Evolutionary conservation across 2,888 invertebrate species (phyloP).

Genomic region (Nesidiocoris tenuis): DNA sequence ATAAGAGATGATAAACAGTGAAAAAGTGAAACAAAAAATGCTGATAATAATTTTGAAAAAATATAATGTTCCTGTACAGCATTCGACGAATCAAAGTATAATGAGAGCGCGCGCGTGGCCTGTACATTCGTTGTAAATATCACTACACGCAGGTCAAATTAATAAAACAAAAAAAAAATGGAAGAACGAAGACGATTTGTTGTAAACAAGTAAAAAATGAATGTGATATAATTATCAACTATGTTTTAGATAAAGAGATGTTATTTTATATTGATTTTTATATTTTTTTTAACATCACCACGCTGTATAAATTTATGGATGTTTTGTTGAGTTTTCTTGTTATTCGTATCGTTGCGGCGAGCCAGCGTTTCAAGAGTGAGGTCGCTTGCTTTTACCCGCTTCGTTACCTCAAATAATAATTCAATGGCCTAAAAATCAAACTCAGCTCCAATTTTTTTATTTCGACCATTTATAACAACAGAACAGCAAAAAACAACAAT

Average conservation of each 20-base stretch:
- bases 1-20: slow-evolving; percentile 46
- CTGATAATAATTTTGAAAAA: slow-evolving; percentile 46
- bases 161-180: slow-evolving; percentile 33
- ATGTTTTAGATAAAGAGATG: slow-evolving; percentile 49
- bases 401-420: slow-evolving; percentile 47
- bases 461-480: background rate
- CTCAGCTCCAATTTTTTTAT: slow-evolving; percentile 47
- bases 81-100: slow-evolving; percentile 54
- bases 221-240: slow-evolving; percentile 51
- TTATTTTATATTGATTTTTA: slow-evolving; percentile 50
- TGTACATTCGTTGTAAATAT: slow-evolving; percentile 49
- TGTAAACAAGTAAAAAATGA: slow-evolving; percentile 50
- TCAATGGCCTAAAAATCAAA: slow-evolving; percentile 44
- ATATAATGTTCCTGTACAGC: slow-evolving; percentile 59
- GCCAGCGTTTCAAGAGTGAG: slow-evolving; percentile 49
- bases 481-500: background rate
- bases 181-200: slow-evolving; percentile 46
- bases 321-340: slow-evolving; percentile 47
- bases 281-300: slow-evolving; percentile 49
- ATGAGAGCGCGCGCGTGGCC: slow-evolving; percentile 47
- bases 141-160: slow-evolving; percentile 46
- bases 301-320: slow-evolving; percentile 46
- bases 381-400: slow-evolving; percentile 49
- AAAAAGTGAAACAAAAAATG: slow-evolving; percentile 44
- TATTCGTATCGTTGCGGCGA: slow-evolving; percentile 48